phyloP scores from a whole-genome alignment of 2,113 vertebrate species.

The Ardeotis arabs region DNA sequence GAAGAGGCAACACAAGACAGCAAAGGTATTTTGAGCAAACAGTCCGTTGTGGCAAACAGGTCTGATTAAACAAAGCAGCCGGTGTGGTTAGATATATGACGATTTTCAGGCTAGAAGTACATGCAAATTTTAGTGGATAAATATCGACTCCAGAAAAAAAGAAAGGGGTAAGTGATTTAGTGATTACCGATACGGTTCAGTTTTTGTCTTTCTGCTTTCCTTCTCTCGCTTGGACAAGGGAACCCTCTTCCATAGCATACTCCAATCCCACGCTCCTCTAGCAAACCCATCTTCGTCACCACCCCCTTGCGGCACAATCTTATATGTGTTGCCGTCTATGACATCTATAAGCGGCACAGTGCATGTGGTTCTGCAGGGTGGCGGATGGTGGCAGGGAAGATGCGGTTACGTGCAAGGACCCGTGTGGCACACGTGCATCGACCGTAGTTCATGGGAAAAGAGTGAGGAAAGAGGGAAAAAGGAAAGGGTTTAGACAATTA shows the following conservation, averaged over 20 bases:
- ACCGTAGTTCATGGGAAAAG: conserved; percentile 56
- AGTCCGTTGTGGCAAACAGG: neutral
- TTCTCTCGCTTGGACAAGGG: conserved; percentile 91
- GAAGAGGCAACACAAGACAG: neutral
- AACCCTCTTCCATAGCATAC: conserved; percentile 99
- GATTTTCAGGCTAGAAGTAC: neutral
- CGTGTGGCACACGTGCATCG: conserved; percentile 48
- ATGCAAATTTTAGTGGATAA: conserved; percentile 74
- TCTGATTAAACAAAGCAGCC: neutral
- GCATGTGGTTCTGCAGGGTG: conserved; percentile 88
- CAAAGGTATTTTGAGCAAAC: neutral
- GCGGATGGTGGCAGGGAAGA: conserved; percentile 63
- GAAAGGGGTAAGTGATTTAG: conserved; percentile 77
- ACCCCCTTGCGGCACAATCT: conserved; percentile 91
- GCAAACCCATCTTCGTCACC: conserved; percentile 96
- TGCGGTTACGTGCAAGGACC: conserved; percentile 54
- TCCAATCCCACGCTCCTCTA: conserved; percentile 99
- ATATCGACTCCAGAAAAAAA: conserved; percentile 27
- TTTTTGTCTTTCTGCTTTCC: conserved; percentile 89
- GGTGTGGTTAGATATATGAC: neutral
- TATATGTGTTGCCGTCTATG: conserved; percentile 90
- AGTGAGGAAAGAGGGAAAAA: conserved; percentile 75
- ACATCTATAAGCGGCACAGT: conserved; percentile 98
- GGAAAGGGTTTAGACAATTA: conserved; percentile 69
- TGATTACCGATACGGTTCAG: conserved; percentile 99